These are phyloP conservation scores for Lepus townsendii DNA, from an alignment of 2,797 vertebrate genomes.

Conservation along the genomic window DNA sequence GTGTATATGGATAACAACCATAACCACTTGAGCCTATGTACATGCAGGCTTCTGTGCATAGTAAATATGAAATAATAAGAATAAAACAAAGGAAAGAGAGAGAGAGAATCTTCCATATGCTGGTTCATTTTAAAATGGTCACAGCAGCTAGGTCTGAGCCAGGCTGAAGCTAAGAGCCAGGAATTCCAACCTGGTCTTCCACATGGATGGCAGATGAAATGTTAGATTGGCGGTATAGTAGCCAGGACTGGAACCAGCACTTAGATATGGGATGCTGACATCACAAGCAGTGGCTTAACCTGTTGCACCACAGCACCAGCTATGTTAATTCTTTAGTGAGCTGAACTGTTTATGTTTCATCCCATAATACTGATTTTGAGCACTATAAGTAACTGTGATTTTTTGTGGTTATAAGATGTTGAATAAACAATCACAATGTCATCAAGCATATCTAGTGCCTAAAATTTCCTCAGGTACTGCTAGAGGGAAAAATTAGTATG, in stretches of 20 bases:
- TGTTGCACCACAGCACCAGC: no score
- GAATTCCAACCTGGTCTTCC: no score
- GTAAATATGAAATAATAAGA: constrained; percentile 16
- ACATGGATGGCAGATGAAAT: no score
- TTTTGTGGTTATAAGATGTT: not conserved
- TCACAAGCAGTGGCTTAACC: no score
- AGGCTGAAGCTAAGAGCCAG: no score
- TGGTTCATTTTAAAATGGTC: no score
- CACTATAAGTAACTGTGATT: not conserved
- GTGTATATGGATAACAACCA: not conserved
- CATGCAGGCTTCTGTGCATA: not conserved
- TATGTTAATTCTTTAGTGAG: not conserved
- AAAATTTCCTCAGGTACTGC: not conserved
- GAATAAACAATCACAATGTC: not conserved
- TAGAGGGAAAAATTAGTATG: not conserved
- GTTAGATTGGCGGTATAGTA: no score
- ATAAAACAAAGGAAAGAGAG: not conserved
- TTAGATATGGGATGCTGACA: no score
- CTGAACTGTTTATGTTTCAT: not conserved
- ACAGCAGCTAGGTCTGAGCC: no score
- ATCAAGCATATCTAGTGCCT: not conserved
- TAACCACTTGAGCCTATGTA: not conserved
- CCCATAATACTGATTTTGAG: not conserved
- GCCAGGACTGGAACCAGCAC: no score
- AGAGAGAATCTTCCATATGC: no score